Evolutionary conservation across 2,113 vertebrate genomes (phyloP).

Genomic region (Mellivora capensis): DNA sequence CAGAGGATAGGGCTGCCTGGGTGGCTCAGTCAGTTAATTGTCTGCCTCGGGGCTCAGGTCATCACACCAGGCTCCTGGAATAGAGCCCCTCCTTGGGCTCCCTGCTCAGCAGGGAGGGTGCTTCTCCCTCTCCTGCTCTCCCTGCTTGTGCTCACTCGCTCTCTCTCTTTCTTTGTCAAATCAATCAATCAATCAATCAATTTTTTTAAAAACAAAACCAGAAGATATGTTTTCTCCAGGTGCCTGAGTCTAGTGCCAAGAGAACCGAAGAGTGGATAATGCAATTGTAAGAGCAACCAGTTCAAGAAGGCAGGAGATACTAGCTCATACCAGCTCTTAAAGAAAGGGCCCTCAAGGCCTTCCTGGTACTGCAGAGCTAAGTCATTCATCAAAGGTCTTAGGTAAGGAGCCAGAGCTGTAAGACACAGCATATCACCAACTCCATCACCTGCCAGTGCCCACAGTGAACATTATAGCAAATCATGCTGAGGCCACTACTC

Average conservation of each 20-base stretch:
- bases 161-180: no score
- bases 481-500: background rate
- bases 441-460: background rate
- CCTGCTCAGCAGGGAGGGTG: no score
- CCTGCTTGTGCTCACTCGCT: background rate
- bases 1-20: background rate
- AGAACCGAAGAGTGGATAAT: background rate
- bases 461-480: background rate
- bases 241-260: background rate
- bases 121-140: no score
- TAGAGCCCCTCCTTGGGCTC: no score
- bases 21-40: no score
- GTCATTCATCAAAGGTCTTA: background rate
- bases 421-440: background rate
- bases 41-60: no score
- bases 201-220: background rate
- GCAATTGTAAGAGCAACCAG: background rate
- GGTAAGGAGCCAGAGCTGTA: background rate
- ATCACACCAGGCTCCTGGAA: no score
- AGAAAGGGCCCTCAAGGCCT: background rate
- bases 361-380: background rate
- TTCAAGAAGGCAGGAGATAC: background rate
- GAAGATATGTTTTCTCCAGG: background rate
- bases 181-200: no score
- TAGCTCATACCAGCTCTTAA: background rate